These are phyloP conservation scores for Gonocerus acuteangulatus DNA, from an alignment of 2,888 invertebrate species.

Conservation along the genomic window DNA sequence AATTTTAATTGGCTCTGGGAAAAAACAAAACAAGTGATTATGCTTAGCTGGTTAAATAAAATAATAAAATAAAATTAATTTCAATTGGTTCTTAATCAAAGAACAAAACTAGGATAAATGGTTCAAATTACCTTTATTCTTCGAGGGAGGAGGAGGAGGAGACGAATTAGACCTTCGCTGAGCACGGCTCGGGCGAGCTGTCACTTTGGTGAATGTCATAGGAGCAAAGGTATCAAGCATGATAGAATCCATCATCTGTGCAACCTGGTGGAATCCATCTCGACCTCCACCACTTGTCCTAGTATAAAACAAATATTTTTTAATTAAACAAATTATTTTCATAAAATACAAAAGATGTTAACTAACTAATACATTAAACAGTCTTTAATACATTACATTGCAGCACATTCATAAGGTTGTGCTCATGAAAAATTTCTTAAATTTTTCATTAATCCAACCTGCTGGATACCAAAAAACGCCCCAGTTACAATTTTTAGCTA, in stretches of 20 bases:
- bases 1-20: no score
- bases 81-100: no score
- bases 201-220: slow-evolving; percentile 57
- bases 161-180: slow-evolving; percentile 29
- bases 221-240: slow-evolving; percentile 60
- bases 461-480: no score
- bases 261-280: slow-evolving; percentile 57
- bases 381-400: not conserved
- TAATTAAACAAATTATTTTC: not conserved
- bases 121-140: slow-evolving; percentile 29
- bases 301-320: not conserved
- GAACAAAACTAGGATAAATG: no score
- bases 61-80: no score
- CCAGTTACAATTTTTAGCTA: no score
- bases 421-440: no score
- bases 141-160: slow-evolving; percentile 26
- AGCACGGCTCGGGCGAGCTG: slow-evolving; percentile 44
- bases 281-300: slow-evolving; percentile 45
- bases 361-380: not conserved
- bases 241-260: slow-evolving; percentile 66
- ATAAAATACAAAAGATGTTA: no score
- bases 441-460: no score
- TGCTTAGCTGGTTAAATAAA: no score
- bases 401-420: no score
- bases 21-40: no score